Percentiles rank a stretch among this genome's conserved stretches.
These are phyloP conservation scores for Trinectes maculatus DNA, from an alignment of 2,113 vertebrate genomes.

Conservation along the genomic window DNA sequence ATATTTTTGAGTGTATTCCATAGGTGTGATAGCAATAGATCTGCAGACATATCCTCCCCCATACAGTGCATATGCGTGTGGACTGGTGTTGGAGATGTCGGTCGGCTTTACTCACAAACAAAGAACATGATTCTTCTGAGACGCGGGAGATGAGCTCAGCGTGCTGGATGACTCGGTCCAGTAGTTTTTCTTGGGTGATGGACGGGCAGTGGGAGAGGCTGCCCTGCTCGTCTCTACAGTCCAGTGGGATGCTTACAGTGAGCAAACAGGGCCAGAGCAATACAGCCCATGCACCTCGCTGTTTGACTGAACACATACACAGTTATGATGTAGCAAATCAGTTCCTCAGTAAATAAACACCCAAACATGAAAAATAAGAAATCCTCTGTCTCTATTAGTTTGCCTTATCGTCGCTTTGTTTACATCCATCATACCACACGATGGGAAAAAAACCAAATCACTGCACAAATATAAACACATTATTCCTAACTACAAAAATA, in stretches of 20 bases:
- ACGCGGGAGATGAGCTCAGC: conserved; percentile 81
- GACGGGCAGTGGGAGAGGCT: conserved; percentile 62
- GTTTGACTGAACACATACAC: conserved; percentile 44
- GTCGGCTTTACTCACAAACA: conserved; percentile 77
- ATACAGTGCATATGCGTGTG: background rate
- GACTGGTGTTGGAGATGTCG: background rate
- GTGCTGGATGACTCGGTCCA: conserved; percentile 82
- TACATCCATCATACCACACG: no score
- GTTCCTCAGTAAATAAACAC: no score
- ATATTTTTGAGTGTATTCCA: no score
- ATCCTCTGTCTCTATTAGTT: no score
- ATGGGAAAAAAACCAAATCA: background rate
- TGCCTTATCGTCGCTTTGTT: no score
- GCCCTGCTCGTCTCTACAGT: conserved; percentile 72
- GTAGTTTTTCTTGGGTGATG: conserved; percentile 82
- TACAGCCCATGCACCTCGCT: conserved; percentile 35
- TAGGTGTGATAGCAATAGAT: no score
- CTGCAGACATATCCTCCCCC: no score
- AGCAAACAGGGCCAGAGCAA: conserved; percentile 62
- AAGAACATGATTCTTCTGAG: conserved; percentile 78
- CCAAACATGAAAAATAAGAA: no score
- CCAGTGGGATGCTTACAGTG: conserved; percentile 59
- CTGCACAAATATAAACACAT: background rate
- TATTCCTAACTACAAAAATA: conserved; percentile 5
- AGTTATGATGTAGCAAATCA: no score